Evolutionary conservation across 2,888 invertebrate genomes (phyloP).

Genomic region (Aporophyla lueneburgensis): DNA sequence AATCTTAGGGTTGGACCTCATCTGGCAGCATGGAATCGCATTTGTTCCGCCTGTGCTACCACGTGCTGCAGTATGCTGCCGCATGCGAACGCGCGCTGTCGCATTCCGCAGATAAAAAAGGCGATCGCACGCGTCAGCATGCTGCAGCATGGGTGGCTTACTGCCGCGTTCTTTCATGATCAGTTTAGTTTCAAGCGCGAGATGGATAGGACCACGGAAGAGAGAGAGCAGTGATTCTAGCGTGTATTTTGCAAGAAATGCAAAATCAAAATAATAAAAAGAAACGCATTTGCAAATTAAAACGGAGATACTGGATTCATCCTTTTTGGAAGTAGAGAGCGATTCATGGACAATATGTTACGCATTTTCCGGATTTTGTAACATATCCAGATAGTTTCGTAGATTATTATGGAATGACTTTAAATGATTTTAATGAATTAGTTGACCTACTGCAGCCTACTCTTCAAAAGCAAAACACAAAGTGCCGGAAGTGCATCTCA

Average conservation of each 20-base stretch:
- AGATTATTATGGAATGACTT: slow-evolving; percentile 48
- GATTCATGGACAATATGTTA: slow-evolving; percentile 53
- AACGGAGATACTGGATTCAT: slow-evolving; percentile 38
- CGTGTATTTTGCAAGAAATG: slow-evolving; percentile 32
- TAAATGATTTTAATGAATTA: slow-evolving; percentile 49
- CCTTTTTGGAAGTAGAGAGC: slow-evolving; percentile 49
- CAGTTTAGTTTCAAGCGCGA: slow-evolving; percentile 34
- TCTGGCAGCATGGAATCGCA: not conserved
- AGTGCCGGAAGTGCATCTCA: slow-evolving; percentile 44
- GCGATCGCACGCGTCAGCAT: not conserved
- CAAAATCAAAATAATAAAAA: slow-evolving; percentile 32
- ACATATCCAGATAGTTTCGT: slow-evolving; percentile 50
- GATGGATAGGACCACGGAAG: slow-evolving; percentile 41
- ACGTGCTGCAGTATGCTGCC: slow-evolving; percentile 5
- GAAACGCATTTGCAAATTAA: slow-evolving; percentile 24
- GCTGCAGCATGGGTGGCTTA: slow-evolving; percentile 4
- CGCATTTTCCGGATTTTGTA: slow-evolving; percentile 49
- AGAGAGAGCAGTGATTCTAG: slow-evolving; percentile 23
- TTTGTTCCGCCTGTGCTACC: slow-evolving; percentile 6
- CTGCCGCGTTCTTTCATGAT: slow-evolving; percentile 26
- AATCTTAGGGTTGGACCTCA: too few relatives aligned
- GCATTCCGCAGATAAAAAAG: slow-evolving; percentile 4
- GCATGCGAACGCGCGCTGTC: slow-evolving; percentile 14
- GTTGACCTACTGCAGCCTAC: slow-evolving; percentile 40
- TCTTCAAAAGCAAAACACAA: slow-evolving; percentile 41